phyloP scores from a whole-genome alignment of 1,140 invertebrate species.

The Heterodera schachtii region DNA sequence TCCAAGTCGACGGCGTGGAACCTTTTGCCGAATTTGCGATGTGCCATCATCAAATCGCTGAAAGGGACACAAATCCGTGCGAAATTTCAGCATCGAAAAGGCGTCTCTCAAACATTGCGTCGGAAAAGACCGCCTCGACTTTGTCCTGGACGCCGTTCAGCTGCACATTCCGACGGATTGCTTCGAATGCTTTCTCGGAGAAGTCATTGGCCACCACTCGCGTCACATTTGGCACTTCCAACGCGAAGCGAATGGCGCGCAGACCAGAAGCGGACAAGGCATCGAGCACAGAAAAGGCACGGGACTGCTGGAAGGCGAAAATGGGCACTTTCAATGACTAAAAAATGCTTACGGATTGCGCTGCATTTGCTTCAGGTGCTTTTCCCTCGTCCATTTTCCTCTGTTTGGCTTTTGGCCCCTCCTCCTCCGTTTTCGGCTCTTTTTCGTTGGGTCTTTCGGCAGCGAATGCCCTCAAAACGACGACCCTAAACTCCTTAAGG shows the following conservation, averaged over 20 bases:
- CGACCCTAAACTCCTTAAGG: slow-evolving; percentile 50
- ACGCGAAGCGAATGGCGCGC: slow-evolving; percentile 90
- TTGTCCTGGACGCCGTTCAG: slow-evolving; percentile 79
- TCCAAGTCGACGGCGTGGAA: slow-evolving; percentile 93
- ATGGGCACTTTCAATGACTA: slow-evolving; percentile 26
- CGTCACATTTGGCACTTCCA: slow-evolving; percentile 82
- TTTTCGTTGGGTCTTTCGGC: slow-evolving; percentile 38
- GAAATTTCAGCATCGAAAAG: slow-evolving; percentile 24
- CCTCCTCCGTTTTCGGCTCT: slow-evolving; percentile 8
- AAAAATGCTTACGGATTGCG: slow-evolving; percentile 28
- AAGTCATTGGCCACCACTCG: slow-evolving; percentile 89
- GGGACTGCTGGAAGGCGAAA: background rate
- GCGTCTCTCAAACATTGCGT: slow-evolving; percentile 76
- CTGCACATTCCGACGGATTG: slow-evolving; percentile 80
- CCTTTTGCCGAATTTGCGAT: slow-evolving; percentile 72
- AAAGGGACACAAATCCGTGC: slow-evolving; percentile 56
- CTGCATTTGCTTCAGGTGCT: background rate
- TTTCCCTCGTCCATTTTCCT: slow-evolving; percentile 6
- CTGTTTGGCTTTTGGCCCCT: slow-evolving; percentile 46
- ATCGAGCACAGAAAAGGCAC: slow-evolving; percentile 76
- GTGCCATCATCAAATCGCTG: slow-evolving; percentile 82
- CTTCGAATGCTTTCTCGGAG: slow-evolving; percentile 81
- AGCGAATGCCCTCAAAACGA: slow-evolving; percentile 51
- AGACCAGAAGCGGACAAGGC: slow-evolving; percentile 92
- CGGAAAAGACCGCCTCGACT: slow-evolving; percentile 76